Evolutionary conservation across 2,888 invertebrate genomes (phyloP).

Genomic region (Hydrotaea cyrtoneurina): DNA sequence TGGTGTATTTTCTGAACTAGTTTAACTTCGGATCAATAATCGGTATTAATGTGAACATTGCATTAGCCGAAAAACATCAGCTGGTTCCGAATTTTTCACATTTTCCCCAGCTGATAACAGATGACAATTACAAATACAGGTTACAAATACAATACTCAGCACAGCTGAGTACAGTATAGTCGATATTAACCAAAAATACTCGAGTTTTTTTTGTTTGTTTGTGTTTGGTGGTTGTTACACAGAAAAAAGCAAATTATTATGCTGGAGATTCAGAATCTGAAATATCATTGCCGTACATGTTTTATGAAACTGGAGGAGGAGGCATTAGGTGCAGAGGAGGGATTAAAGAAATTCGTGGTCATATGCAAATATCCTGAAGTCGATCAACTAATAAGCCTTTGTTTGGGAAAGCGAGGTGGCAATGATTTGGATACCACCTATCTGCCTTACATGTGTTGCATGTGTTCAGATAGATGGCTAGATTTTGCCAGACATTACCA

Average conservation of each 20-base stretch:
- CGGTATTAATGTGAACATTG: too few species aligned
- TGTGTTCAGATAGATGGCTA: conserved; percentile 56
- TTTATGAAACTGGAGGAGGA: conserved; percentile 37
- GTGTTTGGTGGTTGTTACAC: too few species aligned
- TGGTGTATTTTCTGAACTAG: too few species aligned
- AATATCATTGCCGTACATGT: conserved; percentile 54
- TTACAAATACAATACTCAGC: background rate
- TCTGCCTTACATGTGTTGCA: conserved; percentile 50
- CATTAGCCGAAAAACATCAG: too few species aligned
- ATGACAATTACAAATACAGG: too few species aligned
- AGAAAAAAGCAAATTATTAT: too few species aligned
- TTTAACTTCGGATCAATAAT: too few species aligned
- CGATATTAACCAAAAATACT: background rate
- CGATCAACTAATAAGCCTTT: conserved; percentile 38
- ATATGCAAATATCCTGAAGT: conserved; percentile 42
- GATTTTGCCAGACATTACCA: conserved; percentile 46
- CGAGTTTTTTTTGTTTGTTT: too few species aligned
- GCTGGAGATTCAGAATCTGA: background rate
- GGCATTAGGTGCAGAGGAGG: background rate
- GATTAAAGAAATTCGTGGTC: conserved; percentile 14
- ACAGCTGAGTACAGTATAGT: background rate
- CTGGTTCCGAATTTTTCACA: too few species aligned
- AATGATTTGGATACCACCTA: conserved; percentile 32
- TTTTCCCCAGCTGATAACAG: too few species aligned
- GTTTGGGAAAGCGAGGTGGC: background rate